Evolutionary conservation across 1,140 invertebrate genomes (phyloP), one percentile per base, ranked within the genome.

Genomic region (Ips nitidus): DNA sequence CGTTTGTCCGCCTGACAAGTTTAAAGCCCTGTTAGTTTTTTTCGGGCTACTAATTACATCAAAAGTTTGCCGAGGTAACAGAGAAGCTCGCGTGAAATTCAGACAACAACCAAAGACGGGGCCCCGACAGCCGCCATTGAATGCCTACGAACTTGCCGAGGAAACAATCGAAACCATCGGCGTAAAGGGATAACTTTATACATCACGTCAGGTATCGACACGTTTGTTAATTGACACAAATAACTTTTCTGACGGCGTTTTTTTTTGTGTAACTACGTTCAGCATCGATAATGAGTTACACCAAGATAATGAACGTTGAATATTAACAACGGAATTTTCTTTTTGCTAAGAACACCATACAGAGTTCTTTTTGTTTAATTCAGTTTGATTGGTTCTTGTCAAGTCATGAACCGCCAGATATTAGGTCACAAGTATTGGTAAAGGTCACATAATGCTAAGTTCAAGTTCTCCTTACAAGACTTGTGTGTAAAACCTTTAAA

Each of bases 21-120:
- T 74, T 72, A 72, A 74, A 72, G 72, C 71, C 70, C 66, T 70
- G 70, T 64, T 74, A 67, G 63, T 63, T 74, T 74, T 74, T 74
- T 72, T 70, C 59, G 52, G 59, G 52, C 65, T 74, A 70, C 73
- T 74, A 74, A 74, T 74, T 74, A 74, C 71, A 72, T 66, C 58
- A 59, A 68, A 22, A 71, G 61, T 57, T 74, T 45, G 60, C 8
- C 68, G 71, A 72, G 73, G 71, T 73, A 72, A 74, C 73, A 71
- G 68, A 68, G 52, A 72, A 61, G 69, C 74, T 64, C 67, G 72
- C 74, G 65, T 70, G 70, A 71, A 75, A 75, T 75, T 69, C 71
- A 67, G 73, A 75, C 66, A 66, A 75, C 56, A 71, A 52, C 69
- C 50, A 67, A 59, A 66, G 61, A 59, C 63, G 61, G 64, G 57